Conservation (phyloP, 2,888 invertebrate species). For the Pherbina coryleti region DNA sequence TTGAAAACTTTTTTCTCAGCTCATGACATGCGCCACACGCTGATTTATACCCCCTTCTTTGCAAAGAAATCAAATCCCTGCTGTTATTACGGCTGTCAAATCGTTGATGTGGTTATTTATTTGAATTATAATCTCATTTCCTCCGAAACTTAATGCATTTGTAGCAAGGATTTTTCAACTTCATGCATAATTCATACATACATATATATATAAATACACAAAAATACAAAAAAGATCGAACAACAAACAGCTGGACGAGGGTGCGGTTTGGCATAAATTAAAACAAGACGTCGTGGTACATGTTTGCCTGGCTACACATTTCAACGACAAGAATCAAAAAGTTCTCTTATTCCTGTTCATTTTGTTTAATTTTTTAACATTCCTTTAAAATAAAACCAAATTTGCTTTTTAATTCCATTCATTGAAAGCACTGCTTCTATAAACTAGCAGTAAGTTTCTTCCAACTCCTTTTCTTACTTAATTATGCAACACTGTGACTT, state of each 20-base stretch:
- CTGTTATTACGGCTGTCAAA: constrained; percentile 49
- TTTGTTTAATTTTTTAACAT: too few relatives aligned
- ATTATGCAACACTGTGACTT: too few relatives aligned
- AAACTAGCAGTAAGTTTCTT: too few relatives aligned
- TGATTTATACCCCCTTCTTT: constrained; percentile 7
- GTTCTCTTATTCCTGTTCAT: too few relatives aligned
- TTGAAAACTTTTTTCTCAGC: constrained; percentile 17
- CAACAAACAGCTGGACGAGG: constrained; percentile 16
- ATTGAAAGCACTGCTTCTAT: too few relatives aligned
- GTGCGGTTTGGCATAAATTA: constrained; percentile 26
- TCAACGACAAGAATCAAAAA: too few relatives aligned
- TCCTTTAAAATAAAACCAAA: too few relatives aligned
- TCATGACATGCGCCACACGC: constrained; percentile 28
- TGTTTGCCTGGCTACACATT: too few relatives aligned
- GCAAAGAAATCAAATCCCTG: constrained; percentile 10
- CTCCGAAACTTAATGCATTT: constrained; percentile 4
- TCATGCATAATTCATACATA: neutral
- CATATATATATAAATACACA: neutral
- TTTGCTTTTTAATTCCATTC: too few relatives aligned
- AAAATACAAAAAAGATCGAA: neutral
- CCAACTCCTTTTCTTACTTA: too few relatives aligned
- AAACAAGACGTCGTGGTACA: neutral
- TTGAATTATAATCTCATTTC: constrained; percentile 48
- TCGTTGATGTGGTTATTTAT: constrained; percentile 50
- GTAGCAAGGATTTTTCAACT: neutral